Percentiles rank a stretch among this genome's conserved stretches.
These are phyloP conservation scores for Galleria mellonella DNA, from an alignment of 1,140 invertebrate species.

Conservation along the genomic window DNA sequence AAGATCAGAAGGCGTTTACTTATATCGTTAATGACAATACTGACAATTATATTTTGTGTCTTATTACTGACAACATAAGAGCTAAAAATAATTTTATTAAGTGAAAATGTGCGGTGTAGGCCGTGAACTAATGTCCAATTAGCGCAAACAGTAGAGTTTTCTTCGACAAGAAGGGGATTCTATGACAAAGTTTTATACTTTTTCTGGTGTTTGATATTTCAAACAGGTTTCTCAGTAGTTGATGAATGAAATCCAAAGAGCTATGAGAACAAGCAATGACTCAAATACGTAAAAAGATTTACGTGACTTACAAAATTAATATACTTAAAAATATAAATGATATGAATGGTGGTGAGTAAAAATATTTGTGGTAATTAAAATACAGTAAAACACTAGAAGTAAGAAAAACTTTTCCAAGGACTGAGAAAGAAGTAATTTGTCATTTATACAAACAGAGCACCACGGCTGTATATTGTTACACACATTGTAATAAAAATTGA, in stretches of 20 bases:
- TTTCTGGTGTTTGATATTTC: neutral
- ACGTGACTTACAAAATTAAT: too few relatives aligned
- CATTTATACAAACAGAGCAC: too few relatives aligned
- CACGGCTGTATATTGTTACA: too few relatives aligned
- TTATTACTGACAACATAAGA: neutral
- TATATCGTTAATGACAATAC: neutral
- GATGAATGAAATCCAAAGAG: constrained; percentile 17
- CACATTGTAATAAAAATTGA: too few relatives aligned
- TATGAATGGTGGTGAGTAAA: too few relatives aligned
- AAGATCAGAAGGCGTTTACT: neutral
- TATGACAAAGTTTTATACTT: constrained; percentile 18
- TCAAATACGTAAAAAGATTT: too few relatives aligned
- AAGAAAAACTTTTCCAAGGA: too few relatives aligned
- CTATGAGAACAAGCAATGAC: too few relatives aligned
- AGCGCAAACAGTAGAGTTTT: constrained; percentile 27
- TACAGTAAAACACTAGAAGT: too few relatives aligned
- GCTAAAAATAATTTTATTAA: neutral
- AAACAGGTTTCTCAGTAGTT: constrained; percentile 6
- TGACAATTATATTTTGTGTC: neutral
- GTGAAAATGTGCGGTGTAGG: constrained; percentile 1
- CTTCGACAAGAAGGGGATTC: constrained; percentile 28
- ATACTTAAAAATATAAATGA: too few relatives aligned
- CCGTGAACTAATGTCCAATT: constrained; percentile 30
- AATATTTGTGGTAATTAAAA: too few relatives aligned
- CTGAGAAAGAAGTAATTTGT: too few relatives aligned